Base-by-base conservation (phyloP, 2,113 vertebrate species). In the Probosciger aterrimus region DNA sequence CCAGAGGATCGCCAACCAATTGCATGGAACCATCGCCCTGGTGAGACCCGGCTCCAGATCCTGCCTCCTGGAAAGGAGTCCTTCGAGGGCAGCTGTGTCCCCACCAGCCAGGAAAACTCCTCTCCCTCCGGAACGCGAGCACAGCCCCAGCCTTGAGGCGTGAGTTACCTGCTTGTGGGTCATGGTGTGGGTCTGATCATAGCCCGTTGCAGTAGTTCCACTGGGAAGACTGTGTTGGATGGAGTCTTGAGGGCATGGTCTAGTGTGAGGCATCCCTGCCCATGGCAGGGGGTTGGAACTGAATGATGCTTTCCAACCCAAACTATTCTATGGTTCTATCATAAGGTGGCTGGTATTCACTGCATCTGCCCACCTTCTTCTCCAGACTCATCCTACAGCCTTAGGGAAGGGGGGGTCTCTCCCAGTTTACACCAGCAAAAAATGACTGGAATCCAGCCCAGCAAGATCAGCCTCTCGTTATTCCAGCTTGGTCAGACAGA, bases 1-100 rank as follows among this genome's bases (percentile, higher is more conserved):
- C 28, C 98, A 98, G 95, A 95, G 84, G 79, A 98, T 98, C 39
- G 88, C 98, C 81, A 98, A 98, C 95, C 98, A 98, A 88, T 93
- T 98, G 49, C 98, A 98, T 0, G 97, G 98, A 43, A 98, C 98
- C 23, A 98, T 98, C 1, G 98, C 98, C 2, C 78, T 98, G 80
- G 67, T 98, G 63, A 98, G 96, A 62, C 96, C 97, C 0, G 95
- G 98, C 35, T 90, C 96, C 50, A 93, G 59, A 86, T 74, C 93
- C 16, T 95, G 94, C 88, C 92, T 82, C 1, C 39, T 79, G 2
- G 96, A 98, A 30, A 91, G n/a, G 18, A 78, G 86, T 17, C 67
- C 96, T 10, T 25, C 69, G 2, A 60, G 88, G 1, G 20, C 88
- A 49, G 70, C 96, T 1, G 77, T 81, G 27, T 95, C 98, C 5